These are phyloP conservation scores for Drosophila nr. fundita DNA, from an alignment of 2,888 invertebrate genomes.

Conservation along the genomic window DNA sequence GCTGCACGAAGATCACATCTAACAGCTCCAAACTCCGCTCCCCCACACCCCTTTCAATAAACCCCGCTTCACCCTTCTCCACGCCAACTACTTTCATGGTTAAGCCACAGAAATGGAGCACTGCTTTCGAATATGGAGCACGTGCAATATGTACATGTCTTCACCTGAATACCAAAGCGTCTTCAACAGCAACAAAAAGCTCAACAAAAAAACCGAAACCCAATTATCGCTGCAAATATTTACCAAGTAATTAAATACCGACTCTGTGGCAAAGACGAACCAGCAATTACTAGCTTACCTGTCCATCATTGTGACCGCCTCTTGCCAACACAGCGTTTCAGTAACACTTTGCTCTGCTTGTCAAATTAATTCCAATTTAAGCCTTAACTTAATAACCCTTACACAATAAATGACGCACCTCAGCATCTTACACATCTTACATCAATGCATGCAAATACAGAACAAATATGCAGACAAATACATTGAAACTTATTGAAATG, in stretches of 20 bases:
- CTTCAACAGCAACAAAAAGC: slow-evolving; percentile 30
- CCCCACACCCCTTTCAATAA: not conserved
- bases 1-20: slow-evolving; percentile 62
- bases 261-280: slow-evolving; percentile 28
- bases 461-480: not conserved
- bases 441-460: not conserved
- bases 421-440: slow-evolving; percentile 26
- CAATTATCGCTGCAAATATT: slow-evolving; percentile 79
- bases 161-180: slow-evolving; percentile 47
- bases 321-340: slow-evolving; percentile 35
- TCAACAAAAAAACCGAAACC: slow-evolving; percentile 45
- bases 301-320: slow-evolving; percentile 17
- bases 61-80: not conserved
- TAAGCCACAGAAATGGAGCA: slow-evolving; percentile 43
- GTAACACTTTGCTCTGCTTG: slow-evolving; percentile 34
- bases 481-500: not conserved
- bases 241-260: slow-evolving; percentile 75
- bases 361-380: slow-evolving; percentile 58
- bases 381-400: slow-evolving; percentile 34
- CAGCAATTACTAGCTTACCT: slow-evolving; percentile 11
- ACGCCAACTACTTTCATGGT: slow-evolving; percentile 35
- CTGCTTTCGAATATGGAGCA: slow-evolving; percentile 29
- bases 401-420: slow-evolving; percentile 57
- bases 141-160: slow-evolving; percentile 34
- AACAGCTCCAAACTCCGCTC: not conserved